A percentile compares a stretch with the other conserved stretches of the same genome.
Evolutionary conservation across 1,140 invertebrate genomes (phyloP).

Genomic region (Heliconius nattereri): DNA sequence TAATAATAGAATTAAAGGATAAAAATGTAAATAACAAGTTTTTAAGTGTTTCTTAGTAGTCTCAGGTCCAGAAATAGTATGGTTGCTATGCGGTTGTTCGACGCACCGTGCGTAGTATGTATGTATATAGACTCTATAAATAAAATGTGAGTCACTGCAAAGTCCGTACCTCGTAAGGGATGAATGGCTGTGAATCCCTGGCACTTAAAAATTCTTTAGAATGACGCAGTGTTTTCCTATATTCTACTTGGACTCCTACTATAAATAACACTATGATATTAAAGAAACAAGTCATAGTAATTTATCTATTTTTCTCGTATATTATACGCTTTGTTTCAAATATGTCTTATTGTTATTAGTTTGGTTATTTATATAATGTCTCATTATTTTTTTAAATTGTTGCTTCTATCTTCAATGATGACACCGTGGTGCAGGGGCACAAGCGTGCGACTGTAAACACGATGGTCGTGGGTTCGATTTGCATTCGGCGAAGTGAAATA

Average conservation of each 20-base stretch:
- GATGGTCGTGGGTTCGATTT: too few species aligned
- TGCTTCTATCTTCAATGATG: not conserved
- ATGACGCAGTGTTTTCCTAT: slow-evolving; percentile 38
- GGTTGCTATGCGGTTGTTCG: slow-evolving; percentile 44
- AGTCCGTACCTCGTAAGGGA: slow-evolving; percentile 53
- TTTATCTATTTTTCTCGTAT: not conserved
- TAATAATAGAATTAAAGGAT: not conserved
- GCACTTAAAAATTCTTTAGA: slow-evolving; percentile 23
- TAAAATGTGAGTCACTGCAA: slow-evolving; percentile 52
- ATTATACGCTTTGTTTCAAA: not conserved
- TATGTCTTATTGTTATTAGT: not conserved
- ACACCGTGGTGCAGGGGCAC: too few species aligned
- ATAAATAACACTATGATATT: not conserved
- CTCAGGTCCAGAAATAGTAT: slow-evolving; percentile 17
- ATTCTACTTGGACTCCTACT: not conserved
- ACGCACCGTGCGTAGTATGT: slow-evolving; percentile 16
- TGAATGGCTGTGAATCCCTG: slow-evolving; percentile 57
- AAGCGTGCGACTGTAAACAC: too few species aligned
- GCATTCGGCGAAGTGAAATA: too few species aligned
- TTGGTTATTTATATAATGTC: not conserved
- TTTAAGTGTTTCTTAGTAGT: slow-evolving; percentile 6
- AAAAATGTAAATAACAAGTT: slow-evolving; percentile 7
- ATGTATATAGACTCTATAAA: slow-evolving; percentile 39
- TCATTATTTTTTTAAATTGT: not conserved
- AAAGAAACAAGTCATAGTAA: not conserved